A percentile compares a stretch with the other conserved stretches of the same genome.
phyloP scores from a whole-genome alignment of 2,888 invertebrate genomes.

The Drosophila robusta region DNA sequence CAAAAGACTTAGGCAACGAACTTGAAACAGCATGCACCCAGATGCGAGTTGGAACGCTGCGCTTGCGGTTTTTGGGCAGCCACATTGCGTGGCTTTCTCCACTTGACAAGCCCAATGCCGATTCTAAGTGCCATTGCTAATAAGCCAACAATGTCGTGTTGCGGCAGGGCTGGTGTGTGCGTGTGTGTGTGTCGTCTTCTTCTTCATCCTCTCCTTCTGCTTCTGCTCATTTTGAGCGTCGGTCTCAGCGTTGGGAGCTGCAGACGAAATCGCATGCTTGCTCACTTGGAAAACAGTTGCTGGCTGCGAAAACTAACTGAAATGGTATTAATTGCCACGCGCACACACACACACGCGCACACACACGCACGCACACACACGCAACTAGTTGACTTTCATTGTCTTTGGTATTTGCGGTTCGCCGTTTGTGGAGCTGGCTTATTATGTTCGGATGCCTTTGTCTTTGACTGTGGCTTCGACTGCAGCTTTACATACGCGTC shows the following conservation, averaged over 20 bases:
- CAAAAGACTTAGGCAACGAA: slow-evolving; percentile 63
- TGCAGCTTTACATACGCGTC: slow-evolving; percentile 56
- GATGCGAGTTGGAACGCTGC: slow-evolving; percentile 37
- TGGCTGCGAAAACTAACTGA: slow-evolving; percentile 62
- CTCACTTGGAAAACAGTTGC: slow-evolving; percentile 68
- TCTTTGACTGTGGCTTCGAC: slow-evolving; percentile 31
- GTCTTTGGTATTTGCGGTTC: slow-evolving; percentile 59
- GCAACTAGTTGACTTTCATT: slow-evolving; percentile 70
- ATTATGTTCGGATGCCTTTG: slow-evolving; percentile 59
- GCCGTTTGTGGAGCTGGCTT: slow-evolving; percentile 46
- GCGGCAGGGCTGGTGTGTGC: slow-evolving; percentile 24
- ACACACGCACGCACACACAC: slow-evolving; percentile 15
- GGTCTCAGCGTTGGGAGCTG: slow-evolving; percentile 35
- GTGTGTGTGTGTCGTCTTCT: slow-evolving; percentile 18
- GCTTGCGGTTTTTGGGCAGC: slow-evolving; percentile 51
- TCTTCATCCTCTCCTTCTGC: background rate
- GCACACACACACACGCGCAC: slow-evolving; percentile 27
- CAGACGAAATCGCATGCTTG: slow-evolving; percentile 50
- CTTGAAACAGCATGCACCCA: slow-evolving; percentile 55
- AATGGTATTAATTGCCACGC: slow-evolving; percentile 74
- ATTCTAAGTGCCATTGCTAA: slow-evolving; percentile 73
- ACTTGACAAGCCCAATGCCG: slow-evolving; percentile 51
- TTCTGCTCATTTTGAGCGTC: slow-evolving; percentile 3
- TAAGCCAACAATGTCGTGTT: slow-evolving; percentile 46
- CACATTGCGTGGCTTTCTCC: slow-evolving; percentile 63